Percentiles rank a stretch among this genome's conserved stretches.
phyloP scores from a whole-genome alignment of 1,140 invertebrate species.

The Drosophila pseudoananassae region DNA sequence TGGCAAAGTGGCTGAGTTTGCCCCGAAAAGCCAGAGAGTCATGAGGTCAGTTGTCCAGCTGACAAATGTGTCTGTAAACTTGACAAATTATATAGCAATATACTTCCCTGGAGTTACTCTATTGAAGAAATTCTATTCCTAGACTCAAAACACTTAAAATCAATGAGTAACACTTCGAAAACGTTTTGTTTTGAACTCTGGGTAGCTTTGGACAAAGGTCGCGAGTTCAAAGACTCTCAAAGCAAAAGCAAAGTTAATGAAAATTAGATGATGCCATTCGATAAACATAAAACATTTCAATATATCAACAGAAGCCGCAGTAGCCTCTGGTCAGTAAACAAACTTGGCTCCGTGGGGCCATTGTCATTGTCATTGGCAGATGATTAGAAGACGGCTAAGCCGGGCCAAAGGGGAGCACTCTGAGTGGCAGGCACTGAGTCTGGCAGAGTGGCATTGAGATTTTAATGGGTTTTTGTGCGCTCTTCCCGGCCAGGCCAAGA shows the following conservation, averaged over 20 bases:
- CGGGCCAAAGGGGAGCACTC: neutral
- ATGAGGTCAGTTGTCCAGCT: conserved; percentile 72
- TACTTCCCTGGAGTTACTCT: too few relatives aligned
- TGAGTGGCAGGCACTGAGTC: neutral
- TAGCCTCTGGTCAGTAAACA: conserved; percentile 40
- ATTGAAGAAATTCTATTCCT: too few relatives aligned
- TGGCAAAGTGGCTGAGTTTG: conserved; percentile 73
- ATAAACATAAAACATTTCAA: conserved; percentile 65
- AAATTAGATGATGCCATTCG: conserved; percentile 78
- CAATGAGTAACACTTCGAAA: too few relatives aligned
- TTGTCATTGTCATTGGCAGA: conserved; percentile 50
- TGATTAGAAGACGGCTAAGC: conserved; percentile 71
- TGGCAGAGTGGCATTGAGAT: conserved; percentile 54
- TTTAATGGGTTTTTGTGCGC: conserved; percentile 70
- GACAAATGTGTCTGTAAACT: conserved; percentile 84
- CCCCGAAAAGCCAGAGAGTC: conserved; percentile 43
- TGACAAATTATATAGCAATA: conserved; percentile 69
- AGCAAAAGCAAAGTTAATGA: conserved; percentile 67
- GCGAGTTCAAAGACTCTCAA: conserved; percentile 32
- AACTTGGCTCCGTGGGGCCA: conserved; percentile 36
- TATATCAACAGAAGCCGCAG: conserved; percentile 59
- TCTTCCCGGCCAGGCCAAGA: conserved; percentile 50
- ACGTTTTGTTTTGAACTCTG: conserved; percentile 4
- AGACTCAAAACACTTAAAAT: too few relatives aligned
- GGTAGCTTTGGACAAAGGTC: neutral